Base-by-base conservation (phyloP, 2,888 invertebrate species). In the Caenorhabditis sp. region DNA sequence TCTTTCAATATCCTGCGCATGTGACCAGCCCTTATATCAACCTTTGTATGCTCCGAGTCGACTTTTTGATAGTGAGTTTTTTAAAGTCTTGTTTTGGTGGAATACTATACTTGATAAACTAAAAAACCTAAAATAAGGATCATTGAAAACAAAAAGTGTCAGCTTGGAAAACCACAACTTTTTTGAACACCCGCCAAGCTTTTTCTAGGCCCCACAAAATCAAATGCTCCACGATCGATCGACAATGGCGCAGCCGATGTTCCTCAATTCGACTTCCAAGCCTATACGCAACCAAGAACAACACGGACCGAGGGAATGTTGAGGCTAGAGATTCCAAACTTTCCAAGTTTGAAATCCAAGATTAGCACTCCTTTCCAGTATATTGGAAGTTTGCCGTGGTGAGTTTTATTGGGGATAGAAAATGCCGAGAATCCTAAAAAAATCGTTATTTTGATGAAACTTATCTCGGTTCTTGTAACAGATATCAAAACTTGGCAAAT, bases 371-470 rank as follows among this genome's bases (percentile, higher is more conserved):
- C 84, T 14, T 90, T 82, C 79, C 85, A 88, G 26, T 84, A 85
- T 49, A 90, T 90, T 59, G 90, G 87, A 66, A 89, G 86, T 82
- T 75, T 90, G 44, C 90, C 90, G 14, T 90, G 90, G 90, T 86
- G 41, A 47, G 83, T 76, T 26, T 79, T 38, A n/a, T 24, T 51
- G 3, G 8, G 0, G 22, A 49, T 22, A 4, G 4, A 22, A 22
- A 49, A 1, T 49, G 19, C 10, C 22, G 8, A 22, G 22, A 22
- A 6, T 24, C 24, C 4, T 19, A 7, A 14, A 54, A 31, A 31
- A 31, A 31, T 31, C n/a, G 31, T 31, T 31, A 31, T 31, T 31
- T 31, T 31, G n/a, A n/a, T n/a, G n/a, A n/a, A n/a, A n/a, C n/a
- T n/a, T n/a, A n/a, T n/a, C n/a, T n/a, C n/a, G n/a, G n/a, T n/a